Percentiles rank a stretch among this genome's conserved stretches.
These are phyloP conservation scores for Perognathus longimembris DNA, from an alignment of 2,113 vertebrate species.

Conservation along the genomic window DNA sequence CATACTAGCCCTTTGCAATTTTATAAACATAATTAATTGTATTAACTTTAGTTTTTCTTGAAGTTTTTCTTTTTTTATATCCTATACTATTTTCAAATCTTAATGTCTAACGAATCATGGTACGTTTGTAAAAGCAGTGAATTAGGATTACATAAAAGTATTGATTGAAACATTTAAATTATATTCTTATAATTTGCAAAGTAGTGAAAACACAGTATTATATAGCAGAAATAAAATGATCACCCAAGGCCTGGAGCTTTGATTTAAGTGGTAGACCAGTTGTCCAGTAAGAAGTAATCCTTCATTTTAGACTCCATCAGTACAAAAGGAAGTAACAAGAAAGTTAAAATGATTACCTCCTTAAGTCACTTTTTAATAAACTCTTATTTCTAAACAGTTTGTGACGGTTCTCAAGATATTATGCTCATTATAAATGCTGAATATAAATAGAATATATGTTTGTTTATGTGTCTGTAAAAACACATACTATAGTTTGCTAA, in stretches of 20 bases:
- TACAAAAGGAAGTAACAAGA: too few species aligned
- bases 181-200: background rate
- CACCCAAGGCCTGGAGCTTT: background rate
- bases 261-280: too few species aligned
- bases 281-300: too few species aligned
- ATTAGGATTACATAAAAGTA: background rate
- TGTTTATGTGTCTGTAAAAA: background rate
- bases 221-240: background rate
- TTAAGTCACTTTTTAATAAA: slow-evolving; percentile 7
- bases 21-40: background rate
- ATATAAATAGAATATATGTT: slow-evolving; percentile 4
- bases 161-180: background rate
- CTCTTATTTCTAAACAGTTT: background rate
- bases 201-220: background rate
- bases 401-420: background rate
- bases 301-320: too few species aligned
- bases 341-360: background rate
- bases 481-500: background rate
- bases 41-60: background rate
- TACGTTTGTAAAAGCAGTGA: background rate
- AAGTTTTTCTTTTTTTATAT: slow-evolving; percentile 5
- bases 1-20: background rate
- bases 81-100: background rate
- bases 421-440: background rate
- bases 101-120: background rate